Evolutionary conservation across 1,140 invertebrate genomes (phyloP), one percentile per base, ranked within the genome.

Genomic region (Drosophila tsacasi): DNA sequence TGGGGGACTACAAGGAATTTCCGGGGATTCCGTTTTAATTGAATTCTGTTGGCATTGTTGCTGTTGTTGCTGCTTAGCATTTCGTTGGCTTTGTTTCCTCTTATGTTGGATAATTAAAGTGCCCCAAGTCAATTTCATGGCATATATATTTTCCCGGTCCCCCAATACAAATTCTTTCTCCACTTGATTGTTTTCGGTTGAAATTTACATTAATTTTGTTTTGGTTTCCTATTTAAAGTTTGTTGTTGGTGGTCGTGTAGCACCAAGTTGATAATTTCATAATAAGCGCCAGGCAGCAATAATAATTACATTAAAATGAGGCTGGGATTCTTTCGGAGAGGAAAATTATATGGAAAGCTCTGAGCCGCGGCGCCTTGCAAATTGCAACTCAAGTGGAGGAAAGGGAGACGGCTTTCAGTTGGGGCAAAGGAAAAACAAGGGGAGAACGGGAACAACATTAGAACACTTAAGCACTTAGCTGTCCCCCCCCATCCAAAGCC

Each of bases 21-120:
- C 81, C 85, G 66, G 84, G 85, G 85, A 90, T 89, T 90, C 78
- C 77, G 76, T 81, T 89, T 90, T 90, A 89, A 90, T 89, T 90
- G 85, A 89, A 90, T 90, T 89, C 83, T 82, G 68, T 57, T 35
- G 54, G 59, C 66, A 80, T 66, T 82, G 60, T 62, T 68, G 65
- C 66, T 75, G 63, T 21, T 42, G 47, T 58, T 73, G 52, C 64
- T 84, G 74, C 54, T 86, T 85, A 78, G 68, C 82, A 81, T 83
- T 83, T 79, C 55, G 76, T 76, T 74, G 72, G 69, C 66, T 72
- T 79, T 81, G 69, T 66, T 79, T 60, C 25, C 66, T 42, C 46
- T 68, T 61, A 64, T 46, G 79, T 39, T 72, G 69, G 65, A 89
- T 87, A 90, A 89, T 87, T 87, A 84, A 87, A 89, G 72, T 65